These are phyloP conservation scores for Aphidoletes aphidimyza DNA, from an alignment of 2,888 invertebrate genomes.

Conservation along the genomic window DNA sequence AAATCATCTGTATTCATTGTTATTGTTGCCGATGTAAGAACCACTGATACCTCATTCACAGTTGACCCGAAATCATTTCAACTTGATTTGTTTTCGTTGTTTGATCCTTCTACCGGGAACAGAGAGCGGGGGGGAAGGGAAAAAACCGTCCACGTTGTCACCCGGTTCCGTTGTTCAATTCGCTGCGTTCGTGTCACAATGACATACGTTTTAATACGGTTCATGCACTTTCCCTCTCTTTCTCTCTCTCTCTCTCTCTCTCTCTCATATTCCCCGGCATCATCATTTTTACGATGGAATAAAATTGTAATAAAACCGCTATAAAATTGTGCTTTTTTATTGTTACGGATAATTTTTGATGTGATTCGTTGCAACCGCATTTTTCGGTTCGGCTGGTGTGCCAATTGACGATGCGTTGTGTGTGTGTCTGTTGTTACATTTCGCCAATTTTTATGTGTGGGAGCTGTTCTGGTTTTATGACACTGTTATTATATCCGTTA, in stretches of 20 bases:
- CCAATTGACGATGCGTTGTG: background rate
- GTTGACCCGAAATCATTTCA: conserved; percentile 27
- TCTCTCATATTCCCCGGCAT: conserved; percentile 41
- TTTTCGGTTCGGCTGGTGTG: background rate
- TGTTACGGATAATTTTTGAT: conserved; percentile 40
- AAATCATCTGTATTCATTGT: background rate
- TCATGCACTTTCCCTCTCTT: conserved; percentile 29
- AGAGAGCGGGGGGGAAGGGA: background rate
- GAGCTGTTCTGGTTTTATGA: conserved; percentile 20
- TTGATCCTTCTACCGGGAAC: background rate
- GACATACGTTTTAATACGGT: conserved; percentile 42
- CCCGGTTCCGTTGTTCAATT: background rate
- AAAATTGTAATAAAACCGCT: conserved; percentile 53
- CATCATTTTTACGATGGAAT: conserved; percentile 52
- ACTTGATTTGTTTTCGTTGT: background rate
- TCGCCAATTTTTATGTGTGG: conserved; percentile 23
- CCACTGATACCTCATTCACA: background rate
- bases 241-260: too few species aligned
- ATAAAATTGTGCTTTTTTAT: conserved; percentile 48
- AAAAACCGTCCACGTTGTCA: background rate
- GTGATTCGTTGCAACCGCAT: conserved; percentile 39
- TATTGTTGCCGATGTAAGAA: background rate
- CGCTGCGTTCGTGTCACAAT: background rate
- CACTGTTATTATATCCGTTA: background rate
- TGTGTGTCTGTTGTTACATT: background rate